Percentiles rank a stretch among this genome's conserved stretches.
phyloP scores from a whole-genome alignment of 2,113 vertebrate genomes.

The Lasiurus cinereus region DNA sequence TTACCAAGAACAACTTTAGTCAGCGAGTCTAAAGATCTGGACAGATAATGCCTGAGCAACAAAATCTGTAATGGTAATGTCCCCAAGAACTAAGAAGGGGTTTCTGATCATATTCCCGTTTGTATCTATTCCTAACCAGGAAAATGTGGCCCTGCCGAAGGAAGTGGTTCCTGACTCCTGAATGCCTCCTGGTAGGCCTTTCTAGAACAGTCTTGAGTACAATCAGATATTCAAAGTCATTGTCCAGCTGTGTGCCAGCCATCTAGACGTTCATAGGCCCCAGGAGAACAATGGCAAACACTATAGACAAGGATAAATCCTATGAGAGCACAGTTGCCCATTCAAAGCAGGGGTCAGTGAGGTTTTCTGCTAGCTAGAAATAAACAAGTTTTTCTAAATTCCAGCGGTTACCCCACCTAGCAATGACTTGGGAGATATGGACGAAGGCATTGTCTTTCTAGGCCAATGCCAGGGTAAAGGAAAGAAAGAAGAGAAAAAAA shows the following conservation, averaged over 20 bases:
- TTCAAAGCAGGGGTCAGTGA: neutral
- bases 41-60: neutral
- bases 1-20: too few relatives aligned
- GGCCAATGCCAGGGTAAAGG: neutral
- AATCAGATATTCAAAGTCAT: neutral
- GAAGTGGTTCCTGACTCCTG: neutral
- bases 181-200: neutral
- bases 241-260: neutral
- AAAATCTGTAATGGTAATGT: neutral
- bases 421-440: neutral
- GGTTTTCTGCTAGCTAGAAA: neutral
- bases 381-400: neutral
- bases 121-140: neutral
- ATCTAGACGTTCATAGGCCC: neutral
- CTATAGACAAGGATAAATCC: neutral
- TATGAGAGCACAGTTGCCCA: neutral
- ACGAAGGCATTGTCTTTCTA: neutral
- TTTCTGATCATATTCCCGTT: neutral
- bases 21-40: neutral
- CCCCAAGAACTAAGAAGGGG: neutral
- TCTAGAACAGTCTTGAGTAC: neutral
- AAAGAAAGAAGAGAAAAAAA: neutral
- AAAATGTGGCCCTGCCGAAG: neutral
- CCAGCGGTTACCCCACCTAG: neutral
- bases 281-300: neutral